These are phyloP conservation scores for Epizoanthus rinbou DNA, from an alignment of 92 coral and sea anemone species.

Conservation along the genomic window DNA sequence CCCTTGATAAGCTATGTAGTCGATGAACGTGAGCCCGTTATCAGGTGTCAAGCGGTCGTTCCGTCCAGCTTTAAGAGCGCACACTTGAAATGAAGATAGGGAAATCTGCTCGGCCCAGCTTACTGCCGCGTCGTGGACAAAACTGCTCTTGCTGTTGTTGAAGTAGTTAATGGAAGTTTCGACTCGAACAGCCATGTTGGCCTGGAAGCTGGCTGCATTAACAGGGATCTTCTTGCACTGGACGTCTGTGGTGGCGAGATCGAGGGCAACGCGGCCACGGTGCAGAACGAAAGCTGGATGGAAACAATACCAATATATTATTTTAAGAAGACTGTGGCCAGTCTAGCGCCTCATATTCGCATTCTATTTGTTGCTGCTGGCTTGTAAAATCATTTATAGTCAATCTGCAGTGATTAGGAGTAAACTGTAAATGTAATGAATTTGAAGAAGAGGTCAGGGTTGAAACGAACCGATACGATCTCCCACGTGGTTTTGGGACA, in stretches of 20 bases:
- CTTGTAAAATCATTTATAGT: no score
- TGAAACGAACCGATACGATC: no score
- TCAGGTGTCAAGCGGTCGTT: slow-evolving; percentile 73
- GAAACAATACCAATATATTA: not conserved
- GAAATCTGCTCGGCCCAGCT: slow-evolving; percentile 73
- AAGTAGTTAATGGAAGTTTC: slow-evolving; percentile 66
- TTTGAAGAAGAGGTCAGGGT: no score
- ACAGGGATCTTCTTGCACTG: slow-evolving; percentile 56
- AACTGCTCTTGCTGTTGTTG: slow-evolving; percentile 52
- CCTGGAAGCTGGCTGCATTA: slow-evolving; percentile 34
- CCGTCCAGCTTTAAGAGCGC: slow-evolving; percentile 79
- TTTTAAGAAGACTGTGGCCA: no score
- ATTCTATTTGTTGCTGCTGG: no score
- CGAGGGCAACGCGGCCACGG: slow-evolving; percentile 72
- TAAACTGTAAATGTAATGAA: no score
- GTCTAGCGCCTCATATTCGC: no score
- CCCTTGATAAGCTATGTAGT: slow-evolving; percentile 71
- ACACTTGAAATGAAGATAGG: slow-evolving; percentile 53
- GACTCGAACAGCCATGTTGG: slow-evolving; percentile 56
- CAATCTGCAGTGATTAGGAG: no score
- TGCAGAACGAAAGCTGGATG: slow-evolving; percentile 58
- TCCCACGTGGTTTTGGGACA: no score
- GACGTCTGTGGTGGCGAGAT: slow-evolving; percentile 63
- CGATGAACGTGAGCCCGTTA: slow-evolving; percentile 73
- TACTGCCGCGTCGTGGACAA: slow-evolving; percentile 70